Conservation (phyloP, 2,797 vertebrate species). For the Ptychadena robeensis region DNA sequence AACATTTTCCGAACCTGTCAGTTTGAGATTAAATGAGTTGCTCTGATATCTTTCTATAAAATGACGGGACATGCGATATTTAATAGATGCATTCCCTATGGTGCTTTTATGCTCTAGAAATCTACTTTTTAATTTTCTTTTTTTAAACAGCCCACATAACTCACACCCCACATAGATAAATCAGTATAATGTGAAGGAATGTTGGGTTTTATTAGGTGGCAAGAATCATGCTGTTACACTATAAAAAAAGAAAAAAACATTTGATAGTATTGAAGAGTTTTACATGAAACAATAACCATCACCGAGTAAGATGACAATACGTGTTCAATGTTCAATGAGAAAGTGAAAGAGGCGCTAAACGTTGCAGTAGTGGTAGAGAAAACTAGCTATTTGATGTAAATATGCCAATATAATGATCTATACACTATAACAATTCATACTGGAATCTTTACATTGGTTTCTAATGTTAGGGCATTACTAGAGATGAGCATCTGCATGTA, state of each 20-base stretch:
- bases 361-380: too few species aligned
- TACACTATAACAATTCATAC: too few species aligned
- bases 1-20: constrained; percentile 36
- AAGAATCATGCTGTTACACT: not conserved
- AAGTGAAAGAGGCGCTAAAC: too few species aligned
- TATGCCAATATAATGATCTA: too few species aligned
- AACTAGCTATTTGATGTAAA: too few species aligned
- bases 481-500: too few species aligned
- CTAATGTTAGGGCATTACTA: too few species aligned
- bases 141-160: constrained; percentile 28
- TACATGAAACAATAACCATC: not conserved
- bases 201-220: not conserved
- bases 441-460: too few species aligned
- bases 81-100: constrained; percentile 48
- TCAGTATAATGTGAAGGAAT: not conserved
- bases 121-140: constrained; percentile 42
- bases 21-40: constrained; percentile 45
- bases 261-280: not conserved
- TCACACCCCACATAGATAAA: not conserved
- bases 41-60: constrained; percentile 47
- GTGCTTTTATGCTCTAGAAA: constrained; percentile 50
- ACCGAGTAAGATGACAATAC: not conserved
- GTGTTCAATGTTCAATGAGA: not conserved
- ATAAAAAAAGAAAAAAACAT: not conserved
- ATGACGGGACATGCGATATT: constrained; percentile 48